Evolutionary conservation across 2,113 vertebrate genomes (phyloP), one percentile per base, ranked within the genome.

Genomic region (Siphamia tubifer): DNA sequence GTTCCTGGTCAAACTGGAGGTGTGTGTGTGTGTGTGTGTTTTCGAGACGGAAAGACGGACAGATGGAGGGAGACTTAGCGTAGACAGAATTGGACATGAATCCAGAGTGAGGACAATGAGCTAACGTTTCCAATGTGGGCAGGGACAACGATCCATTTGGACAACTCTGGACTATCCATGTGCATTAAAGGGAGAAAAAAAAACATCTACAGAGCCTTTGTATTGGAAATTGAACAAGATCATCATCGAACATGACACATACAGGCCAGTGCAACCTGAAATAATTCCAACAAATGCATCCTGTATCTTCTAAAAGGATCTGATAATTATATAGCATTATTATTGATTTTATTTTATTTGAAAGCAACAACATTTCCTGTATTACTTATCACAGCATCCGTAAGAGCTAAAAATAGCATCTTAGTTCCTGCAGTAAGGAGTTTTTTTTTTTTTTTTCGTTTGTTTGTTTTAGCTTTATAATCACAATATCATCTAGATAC

Each of bases 1-100:
- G 66, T 80, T 73, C 57, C 39, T 44, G 47, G 61, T 52, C 73
- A 53, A 68, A 69, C 43, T 21, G 24, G 21, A 45, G 21, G n/a
- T 12, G 21, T 34, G 31, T 69, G 28, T 45, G 19, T 54, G 27
- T 44, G 38, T 51, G 47, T 63, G 42, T 39, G 23, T 19, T 52
- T 25, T 13, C 25, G 56, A 13, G 13, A 9, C 10, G 12, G 13
- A 6, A 4, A 42, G 43, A 39, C 4, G 17, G 34, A 74, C 45
- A 68, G 34, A 62, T 20, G 11, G 25, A 47, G 32, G 42, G 32
- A 45, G 28, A 54, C 23, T 43, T 3, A 38, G 5, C 16, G 3
- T 5, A 21, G n/a, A 45, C 11, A 17, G 5, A 60, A 2, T 5
- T 47, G 0, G 2, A 51, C 35, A 70, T 47, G 23, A 60, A 40